These are phyloP conservation scores for Pelodytes ibericus DNA, from an alignment of 2,797 vertebrate species.

Conservation along the genomic window DNA sequence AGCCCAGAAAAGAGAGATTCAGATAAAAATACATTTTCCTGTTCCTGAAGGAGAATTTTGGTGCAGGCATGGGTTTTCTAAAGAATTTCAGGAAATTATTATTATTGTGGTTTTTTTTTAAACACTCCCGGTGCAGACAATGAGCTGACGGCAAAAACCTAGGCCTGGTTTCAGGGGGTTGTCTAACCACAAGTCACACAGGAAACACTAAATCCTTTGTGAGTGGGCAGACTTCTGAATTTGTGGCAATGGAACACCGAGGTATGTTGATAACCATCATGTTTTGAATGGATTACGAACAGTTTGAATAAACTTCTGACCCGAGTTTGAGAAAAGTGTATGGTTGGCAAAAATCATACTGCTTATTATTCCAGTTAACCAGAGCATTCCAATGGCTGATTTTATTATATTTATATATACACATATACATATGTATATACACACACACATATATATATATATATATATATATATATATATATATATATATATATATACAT, in stretches of 20 bases:
- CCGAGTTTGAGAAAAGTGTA: conserved; percentile 21
- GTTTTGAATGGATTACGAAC: conserved; percentile 31
- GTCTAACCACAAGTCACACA: conserved; percentile 32
- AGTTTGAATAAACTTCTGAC: conserved; percentile 51
- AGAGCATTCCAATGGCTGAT: too few relatives aligned
- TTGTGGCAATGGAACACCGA: conserved; percentile 22
- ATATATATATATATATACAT: too few relatives aligned
- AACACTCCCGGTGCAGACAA: background rate
- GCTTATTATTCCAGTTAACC: background rate
- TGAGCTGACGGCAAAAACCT: conserved; percentile 3
- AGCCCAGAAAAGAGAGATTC: too few relatives aligned
- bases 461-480: too few relatives aligned
- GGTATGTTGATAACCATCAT: conserved; percentile 24
- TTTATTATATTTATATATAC: too few relatives aligned
- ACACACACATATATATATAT: too few relatives aligned
- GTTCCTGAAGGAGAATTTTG: background rate
- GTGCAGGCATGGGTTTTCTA: background rate
- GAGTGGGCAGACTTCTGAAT: conserved; percentile 11
- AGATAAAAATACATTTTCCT: too few relatives aligned
- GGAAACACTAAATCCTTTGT: conserved; percentile 23
- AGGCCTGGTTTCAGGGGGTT: conserved; percentile 22
- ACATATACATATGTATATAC: too few relatives aligned
- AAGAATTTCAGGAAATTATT: background rate
- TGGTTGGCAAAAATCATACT: conserved; percentile 1
- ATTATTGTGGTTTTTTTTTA: conserved; percentile 21